These are phyloP conservation scores for Brevimyrus niger DNA, from an alignment of 2,113 vertebrate genomes.

Conservation along the genomic window DNA sequence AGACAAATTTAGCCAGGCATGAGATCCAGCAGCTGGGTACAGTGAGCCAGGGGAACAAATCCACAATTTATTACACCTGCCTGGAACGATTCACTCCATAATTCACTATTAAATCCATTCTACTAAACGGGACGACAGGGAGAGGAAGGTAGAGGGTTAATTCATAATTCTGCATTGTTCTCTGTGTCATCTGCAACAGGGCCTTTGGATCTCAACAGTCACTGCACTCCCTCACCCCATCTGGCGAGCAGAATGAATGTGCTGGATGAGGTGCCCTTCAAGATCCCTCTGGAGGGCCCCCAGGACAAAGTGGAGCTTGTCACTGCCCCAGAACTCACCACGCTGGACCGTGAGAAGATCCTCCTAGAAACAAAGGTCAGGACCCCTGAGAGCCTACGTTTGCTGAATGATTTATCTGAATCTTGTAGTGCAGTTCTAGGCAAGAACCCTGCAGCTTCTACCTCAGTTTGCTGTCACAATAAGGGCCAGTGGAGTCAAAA, in stretches of 20 bases:
- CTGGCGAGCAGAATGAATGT: constrained; percentile 55
- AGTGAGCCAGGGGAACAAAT: background rate
- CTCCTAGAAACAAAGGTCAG: constrained; percentile 76
- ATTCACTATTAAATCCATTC: background rate
- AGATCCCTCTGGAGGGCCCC: constrained; percentile 36
- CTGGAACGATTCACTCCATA: background rate
- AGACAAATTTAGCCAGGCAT: background rate
- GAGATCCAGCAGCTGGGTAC: background rate
- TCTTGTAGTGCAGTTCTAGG: background rate
- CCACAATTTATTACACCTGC: background rate
- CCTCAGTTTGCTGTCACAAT: background rate
- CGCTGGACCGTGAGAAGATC: constrained; percentile 60
- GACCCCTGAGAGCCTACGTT: constrained; percentile 19
- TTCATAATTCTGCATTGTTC: background rate
- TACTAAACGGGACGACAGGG: background rate
- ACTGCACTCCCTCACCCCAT: background rate
- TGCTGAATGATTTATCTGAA: background rate
- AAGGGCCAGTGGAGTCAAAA: background rate
- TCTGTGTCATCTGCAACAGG: background rate
- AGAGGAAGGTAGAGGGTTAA: background rate
- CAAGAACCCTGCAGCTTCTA: background rate
- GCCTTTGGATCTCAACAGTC: background rate
- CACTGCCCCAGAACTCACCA: constrained; percentile 45
- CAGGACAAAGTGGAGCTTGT: constrained; percentile 37
- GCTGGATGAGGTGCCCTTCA: constrained; percentile 80